phyloP scores from a whole-genome alignment of 2,888 invertebrate genomes.

The Liopterus haemorrhoidalis region DNA sequence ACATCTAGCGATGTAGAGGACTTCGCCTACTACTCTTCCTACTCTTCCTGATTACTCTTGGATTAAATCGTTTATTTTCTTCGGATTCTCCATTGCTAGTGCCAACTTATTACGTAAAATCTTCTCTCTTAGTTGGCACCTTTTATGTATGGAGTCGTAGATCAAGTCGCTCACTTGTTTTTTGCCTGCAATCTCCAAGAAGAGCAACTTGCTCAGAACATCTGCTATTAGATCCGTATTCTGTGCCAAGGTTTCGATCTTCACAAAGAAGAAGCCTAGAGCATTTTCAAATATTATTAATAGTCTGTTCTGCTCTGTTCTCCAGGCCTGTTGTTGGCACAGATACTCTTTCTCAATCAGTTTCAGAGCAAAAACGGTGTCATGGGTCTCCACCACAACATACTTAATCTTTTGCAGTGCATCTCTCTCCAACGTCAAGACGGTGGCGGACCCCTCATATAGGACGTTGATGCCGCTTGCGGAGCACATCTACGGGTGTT shows the following conservation, averaged over 20 bases:
- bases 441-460: constrained; percentile 13
- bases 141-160: constrained; percentile 13
- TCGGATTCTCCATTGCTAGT: constrained; percentile 5
- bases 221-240: constrained; percentile 15
- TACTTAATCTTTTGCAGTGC: not conserved
- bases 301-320: constrained; percentile 11
- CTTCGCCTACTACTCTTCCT: constrained; percentile 10
- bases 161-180: constrained; percentile 8
- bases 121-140: constrained; percentile 12
- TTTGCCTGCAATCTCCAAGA: constrained; percentile 15
- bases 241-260: constrained; percentile 2
- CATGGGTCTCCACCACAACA: constrained; percentile 6
- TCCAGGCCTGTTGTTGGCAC: constrained; percentile 11
- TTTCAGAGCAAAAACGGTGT: constrained; percentile 6
- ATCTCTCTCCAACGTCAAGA: not conserved
- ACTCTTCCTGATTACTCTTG: constrained; percentile 5
- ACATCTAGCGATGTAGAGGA: constrained; percentile 6
- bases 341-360: not conserved
- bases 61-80: constrained; percentile 5
- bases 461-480: constrained; percentile 7
- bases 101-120: constrained; percentile 8
- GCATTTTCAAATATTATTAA: constrained; percentile 3
- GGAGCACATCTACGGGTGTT: not conserved
- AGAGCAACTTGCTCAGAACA: constrained; percentile 13
- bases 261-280: constrained; percentile 4